Evolutionary conservation across 2,888 invertebrate species (phyloP), one percentile per base, ranked within the genome.

Genomic region (Pachliopta kotzebuea): DNA sequence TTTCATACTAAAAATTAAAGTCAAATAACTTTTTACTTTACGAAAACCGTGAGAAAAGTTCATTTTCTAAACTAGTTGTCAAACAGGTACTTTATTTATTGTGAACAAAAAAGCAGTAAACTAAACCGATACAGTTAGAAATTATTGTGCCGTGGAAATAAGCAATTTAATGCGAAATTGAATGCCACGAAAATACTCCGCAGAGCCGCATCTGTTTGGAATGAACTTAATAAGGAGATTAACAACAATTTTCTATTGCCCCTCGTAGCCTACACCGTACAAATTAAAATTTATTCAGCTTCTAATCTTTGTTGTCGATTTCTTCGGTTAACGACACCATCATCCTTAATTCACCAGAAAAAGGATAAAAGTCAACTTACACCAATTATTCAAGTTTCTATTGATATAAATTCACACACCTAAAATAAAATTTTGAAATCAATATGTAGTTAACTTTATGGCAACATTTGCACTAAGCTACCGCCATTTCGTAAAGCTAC

Each of bases 121-220:
- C 72, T 77, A 76, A 81, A 80, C 75, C 74, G 73, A 74, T 81
- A 90, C 90, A 85, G 90, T 90, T 90, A 89, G 77, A 84, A 90
- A 85, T 88, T 88, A 89, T 84, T 87, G 88, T 89, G 85, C 88
- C 90, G 89, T 88, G 84, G 80, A 90, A 90, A 91, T 89, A 83
- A 86, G 80, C 81, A 84, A 86, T 85, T 87, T 83, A 87, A 89
- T 88, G 88, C 87, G 83, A 86, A 89, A 88, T 88, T 85, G 79
- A 85, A 86, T 85, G 85, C 80, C 85, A 84, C 83, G 81, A 83
- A 80, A 77, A 75, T 82, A 77, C 74, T 83, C 80, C 84, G 85
- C 81, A 83, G 73, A 78, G 83, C 75, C 83, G 81, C 86, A 86
- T 88, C 74, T 86, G 79, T 89, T 90, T 86, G 85, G 85, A 86